Base-by-base conservation (phyloP, 2,113 vertebrate species). In the Crotophaga sulcirostris region DNA sequence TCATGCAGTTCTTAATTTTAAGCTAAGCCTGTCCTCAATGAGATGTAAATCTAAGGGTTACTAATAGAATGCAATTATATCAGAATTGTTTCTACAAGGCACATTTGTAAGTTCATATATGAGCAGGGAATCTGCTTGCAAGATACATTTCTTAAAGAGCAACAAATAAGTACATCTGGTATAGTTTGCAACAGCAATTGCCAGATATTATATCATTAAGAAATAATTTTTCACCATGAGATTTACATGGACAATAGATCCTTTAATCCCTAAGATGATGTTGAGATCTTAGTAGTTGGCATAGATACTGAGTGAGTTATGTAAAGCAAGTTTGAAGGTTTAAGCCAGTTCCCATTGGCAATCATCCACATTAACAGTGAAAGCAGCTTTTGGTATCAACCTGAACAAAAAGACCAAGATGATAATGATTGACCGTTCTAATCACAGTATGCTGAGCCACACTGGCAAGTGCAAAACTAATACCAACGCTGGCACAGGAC, bases 11-110 rank as follows among this genome's bases (percentile, higher is more conserved):
- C 47, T 63, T 89, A 16, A 26, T 77, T 85, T 74, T 23, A 72
- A 42, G 24, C 28, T 52, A 42, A 49, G 16, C 2, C 29, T 89
- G 17, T 49, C 64, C 68, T 90, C 86, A 92, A 75, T 90, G 76
- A 86, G 33, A 90, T 91, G 91, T 7, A 94, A 89, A 91, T 92
- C 44, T 78, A 70, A 26, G 33, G 81, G 10, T 67, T 56, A 54
- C 77, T 88, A 92, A 92, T 42, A 81, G 68, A 94, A 94, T 24
- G 44, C 69, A 87, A 91, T 81, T 95, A 63, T 12, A 60, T 8
- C 56, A 60, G 77, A 87, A 82, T 72, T 86, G 40, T 63, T 95
- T 89, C 93, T 94, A 34, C 80, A 23, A 89, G 89, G 73, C 76
- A 72, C 16, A 12, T 74, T 83, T 66, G 4, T 44, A 44, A 44